phyloP scores from a whole-genome alignment of 2,797 vertebrate species.

The Intellagama lesueurii region DNA sequence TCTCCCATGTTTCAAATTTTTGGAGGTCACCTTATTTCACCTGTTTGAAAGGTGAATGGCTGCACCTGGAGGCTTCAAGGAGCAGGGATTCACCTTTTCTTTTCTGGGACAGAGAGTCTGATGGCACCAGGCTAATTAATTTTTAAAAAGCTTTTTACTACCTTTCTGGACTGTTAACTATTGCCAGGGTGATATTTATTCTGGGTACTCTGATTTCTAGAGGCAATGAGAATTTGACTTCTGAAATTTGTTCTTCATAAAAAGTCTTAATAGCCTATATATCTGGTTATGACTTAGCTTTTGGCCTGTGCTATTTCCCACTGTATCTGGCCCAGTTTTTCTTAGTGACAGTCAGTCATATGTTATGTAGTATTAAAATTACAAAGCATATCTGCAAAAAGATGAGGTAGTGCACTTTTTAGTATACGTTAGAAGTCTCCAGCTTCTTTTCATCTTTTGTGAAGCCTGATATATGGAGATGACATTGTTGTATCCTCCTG shows the following conservation, averaged over 20 bases:
- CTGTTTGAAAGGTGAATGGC: no score
- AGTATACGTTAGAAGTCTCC: not conserved
- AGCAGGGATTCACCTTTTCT: no score
- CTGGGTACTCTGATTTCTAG: not conserved
- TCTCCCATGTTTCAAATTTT: no score
- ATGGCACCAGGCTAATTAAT: constrained; percentile 29
- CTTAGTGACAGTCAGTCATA: not conserved
- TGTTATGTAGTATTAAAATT: not conserved
- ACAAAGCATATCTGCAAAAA: constrained; percentile 32
- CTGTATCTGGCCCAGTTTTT: not conserved
- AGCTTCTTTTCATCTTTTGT: not conserved
- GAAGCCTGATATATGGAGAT: not conserved
- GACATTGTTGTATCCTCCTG: not conserved
- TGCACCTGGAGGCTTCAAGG: no score
- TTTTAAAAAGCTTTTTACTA: constrained; percentile 26
- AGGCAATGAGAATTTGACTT: not conserved
- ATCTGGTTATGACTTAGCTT: not conserved
- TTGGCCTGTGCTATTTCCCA: constrained; percentile 3
- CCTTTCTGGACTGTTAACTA: constrained; percentile 34
- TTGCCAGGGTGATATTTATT: constrained; percentile 31
- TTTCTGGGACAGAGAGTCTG: no score
- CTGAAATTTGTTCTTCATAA: not conserved
- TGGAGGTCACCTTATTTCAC: no score
- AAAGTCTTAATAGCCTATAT: not conserved
- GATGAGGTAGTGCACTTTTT: not conserved